Base-by-base conservation (phyloP, 1,140 invertebrate genomes). In the Coboldia fuscipes region DNA sequence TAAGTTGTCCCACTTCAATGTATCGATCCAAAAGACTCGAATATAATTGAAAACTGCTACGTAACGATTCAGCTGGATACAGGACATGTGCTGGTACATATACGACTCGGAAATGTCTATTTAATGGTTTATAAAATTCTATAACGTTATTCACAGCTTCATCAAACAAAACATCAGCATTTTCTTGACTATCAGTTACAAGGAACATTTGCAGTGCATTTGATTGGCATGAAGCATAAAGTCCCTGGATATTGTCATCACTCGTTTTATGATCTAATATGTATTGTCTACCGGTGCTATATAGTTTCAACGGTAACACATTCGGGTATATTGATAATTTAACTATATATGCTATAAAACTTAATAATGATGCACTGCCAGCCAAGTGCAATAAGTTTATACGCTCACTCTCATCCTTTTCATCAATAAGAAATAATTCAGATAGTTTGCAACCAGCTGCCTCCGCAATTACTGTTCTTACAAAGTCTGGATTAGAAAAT, bases 401-500 rank as follows among this genome's bases (percentile, higher is more conserved):
- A 6, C 42, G 40, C 17, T 58, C 55, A 3, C 58, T 47, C 27
- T 58, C 29, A 1, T 57, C 47, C n/a, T 51, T 47, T 20, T 59
- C 47, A 23, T 59, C 35, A 3, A 75, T 42, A 1, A 63, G 39
- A 36, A 70, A 66, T n/a, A 63, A 50, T 13, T 58, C 38, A 0
- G 26, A 39, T 36, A 64, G 51, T 26, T 65, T 51, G 1, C 61
- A 46, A 4, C 65, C 64, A 40, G 60, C 63, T 12, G 63, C 73
- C 52, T 77, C 72, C 2, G 72, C 46, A 2, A 76, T 43, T 3
- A 70, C 41, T 42, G 66, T 70, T n/a, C 62, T 59, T 34, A 51
- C 48, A 45, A 75, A 73, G 54, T 75, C 72, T 7, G 69, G 50
- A 50, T 68, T 67, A 12, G 60, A 57, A 39, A 65, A 60, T 38